Conservation (phyloP, 2,888 invertebrate genomes). For the Rhimphoctona megacephalus region DNA sequence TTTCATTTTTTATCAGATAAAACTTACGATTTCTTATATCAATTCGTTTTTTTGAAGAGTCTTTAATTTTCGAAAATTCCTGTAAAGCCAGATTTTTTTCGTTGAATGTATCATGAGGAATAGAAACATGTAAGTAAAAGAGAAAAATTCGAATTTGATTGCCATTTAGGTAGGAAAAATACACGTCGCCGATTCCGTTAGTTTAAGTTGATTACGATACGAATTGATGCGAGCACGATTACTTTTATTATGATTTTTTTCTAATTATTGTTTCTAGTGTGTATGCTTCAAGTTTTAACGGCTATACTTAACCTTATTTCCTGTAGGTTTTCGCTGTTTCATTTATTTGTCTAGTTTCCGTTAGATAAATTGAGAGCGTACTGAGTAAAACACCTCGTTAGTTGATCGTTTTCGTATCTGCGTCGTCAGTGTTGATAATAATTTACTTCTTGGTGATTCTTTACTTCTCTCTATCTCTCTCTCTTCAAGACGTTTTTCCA, state of each 20-base stretch:
- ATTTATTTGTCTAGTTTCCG: constrained; percentile 53
- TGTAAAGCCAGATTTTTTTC: no score
- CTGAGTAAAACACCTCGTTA: constrained; percentile 45
- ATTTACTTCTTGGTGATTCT: background rate
- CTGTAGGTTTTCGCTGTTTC: constrained; percentile 20
- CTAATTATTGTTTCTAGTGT: background rate
- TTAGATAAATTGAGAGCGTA: constrained; percentile 41
- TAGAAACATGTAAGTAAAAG: no score
- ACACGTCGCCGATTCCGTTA: no score
- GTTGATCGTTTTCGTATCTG: constrained; percentile 34
- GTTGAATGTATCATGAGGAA: no score
- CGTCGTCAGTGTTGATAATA: background rate
- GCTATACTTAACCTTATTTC: constrained; percentile 33
- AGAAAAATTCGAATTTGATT: no score
- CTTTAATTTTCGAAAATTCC: no score
- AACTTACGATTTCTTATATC: background rate
- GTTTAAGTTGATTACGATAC: background rate
- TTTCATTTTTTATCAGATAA: background rate
- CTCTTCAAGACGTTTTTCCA: background rate
- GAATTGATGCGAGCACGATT: background rate
- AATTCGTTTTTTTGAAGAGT: background rate
- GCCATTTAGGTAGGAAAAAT: no score
- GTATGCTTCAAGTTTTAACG: background rate
- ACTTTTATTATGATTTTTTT: background rate
- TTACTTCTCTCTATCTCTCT: background rate